Percentiles rank a stretch among this genome's conserved stretches.
phyloP scores from a whole-genome alignment of 1,140 invertebrate species.

The Periplaneta americana region DNA sequence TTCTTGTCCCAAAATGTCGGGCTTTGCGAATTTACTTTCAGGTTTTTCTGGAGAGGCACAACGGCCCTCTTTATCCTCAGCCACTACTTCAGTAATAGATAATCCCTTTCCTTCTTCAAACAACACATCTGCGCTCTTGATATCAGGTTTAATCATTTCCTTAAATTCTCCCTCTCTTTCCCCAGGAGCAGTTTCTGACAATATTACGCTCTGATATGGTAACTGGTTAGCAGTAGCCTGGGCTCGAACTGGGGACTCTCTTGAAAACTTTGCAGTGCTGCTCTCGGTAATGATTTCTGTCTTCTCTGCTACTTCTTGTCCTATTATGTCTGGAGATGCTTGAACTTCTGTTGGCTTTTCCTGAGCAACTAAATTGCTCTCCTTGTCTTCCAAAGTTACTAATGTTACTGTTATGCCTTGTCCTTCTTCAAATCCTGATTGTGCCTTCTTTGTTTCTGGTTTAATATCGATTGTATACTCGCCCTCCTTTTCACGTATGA shows the following conservation, averaged over 20 bases:
- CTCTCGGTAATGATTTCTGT: slow-evolving; percentile 14
- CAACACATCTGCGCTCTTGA: slow-evolving; percentile 24
- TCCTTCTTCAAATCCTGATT: slow-evolving; percentile 29
- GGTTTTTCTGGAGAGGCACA: slow-evolving; percentile 14
- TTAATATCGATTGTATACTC: slow-evolving; percentile 13
- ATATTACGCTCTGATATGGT: slow-evolving; percentile 24
- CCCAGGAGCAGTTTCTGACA: slow-evolving; percentile 22
- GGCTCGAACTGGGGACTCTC: neutral
- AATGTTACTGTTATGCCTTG: slow-evolving; percentile 29
- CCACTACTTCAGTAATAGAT: slow-evolving; percentile 27
- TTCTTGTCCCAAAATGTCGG: slow-evolving; percentile 33
- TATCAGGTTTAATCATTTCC: slow-evolving; percentile 19
- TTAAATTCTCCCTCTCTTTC: slow-evolving; percentile 26
- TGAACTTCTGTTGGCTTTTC: slow-evolving; percentile 24
- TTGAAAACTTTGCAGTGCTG: neutral
- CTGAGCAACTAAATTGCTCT: slow-evolving; percentile 28
- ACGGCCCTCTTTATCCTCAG: slow-evolving; percentile 27
- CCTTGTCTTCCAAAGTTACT: slow-evolving; percentile 33
- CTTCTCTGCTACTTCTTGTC: slow-evolving; percentile 18
- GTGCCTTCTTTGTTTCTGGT: slow-evolving; percentile 24
- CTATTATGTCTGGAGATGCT: slow-evolving; percentile 12
- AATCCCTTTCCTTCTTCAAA: slow-evolving; percentile 28
- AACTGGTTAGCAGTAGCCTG: slow-evolving; percentile 31
- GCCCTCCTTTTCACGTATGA: slow-evolving; percentile 19
- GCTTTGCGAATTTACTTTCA: slow-evolving; percentile 18